These are phyloP conservation scores for Pocota personata DNA, from an alignment of 2,888 invertebrate genomes.

Conservation along the genomic window DNA sequence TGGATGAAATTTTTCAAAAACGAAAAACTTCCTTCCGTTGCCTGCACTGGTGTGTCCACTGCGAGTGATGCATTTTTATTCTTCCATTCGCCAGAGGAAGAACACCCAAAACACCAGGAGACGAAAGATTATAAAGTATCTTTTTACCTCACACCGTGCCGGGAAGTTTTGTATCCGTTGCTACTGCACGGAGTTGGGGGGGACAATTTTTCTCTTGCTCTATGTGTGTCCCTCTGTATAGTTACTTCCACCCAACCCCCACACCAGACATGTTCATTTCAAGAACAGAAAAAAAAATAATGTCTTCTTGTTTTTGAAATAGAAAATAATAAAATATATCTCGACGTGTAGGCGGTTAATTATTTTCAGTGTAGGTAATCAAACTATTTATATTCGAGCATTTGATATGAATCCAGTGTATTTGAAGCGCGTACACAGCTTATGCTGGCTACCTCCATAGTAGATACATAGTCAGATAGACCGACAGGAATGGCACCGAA, in stretches of 20 bases:
- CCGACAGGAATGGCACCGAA: neutral
- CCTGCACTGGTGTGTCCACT: conserved; percentile 16
- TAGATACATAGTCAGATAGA: conserved; percentile 1
- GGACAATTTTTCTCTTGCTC: conserved; percentile 42
- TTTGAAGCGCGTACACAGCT: conserved; percentile 56
- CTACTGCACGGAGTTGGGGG: conserved; percentile 32
- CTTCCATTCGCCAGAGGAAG: neutral
- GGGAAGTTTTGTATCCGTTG: conserved; percentile 35
- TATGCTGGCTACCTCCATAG: conserved; percentile 20
- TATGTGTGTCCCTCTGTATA: conserved; percentile 6
- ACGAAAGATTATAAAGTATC: conserved; percentile 44
- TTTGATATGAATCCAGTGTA: conserved; percentile 65
- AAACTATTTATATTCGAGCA: conserved; percentile 74
- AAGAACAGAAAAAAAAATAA: conserved; percentile 10
- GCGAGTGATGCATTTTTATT: conserved; percentile 35
- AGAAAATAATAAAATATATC: conserved; percentile 73
- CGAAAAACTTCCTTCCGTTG: conserved; percentile 26
- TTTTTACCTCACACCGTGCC: conserved; percentile 50
- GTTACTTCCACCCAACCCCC: conserved; percentile 13
- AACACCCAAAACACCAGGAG: conserved; percentile 11
- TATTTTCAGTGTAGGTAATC: conserved; percentile 75
- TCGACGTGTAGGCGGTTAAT: conserved; percentile 74
- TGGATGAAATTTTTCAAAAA: conserved; percentile 22
- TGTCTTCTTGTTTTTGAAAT: conserved; percentile 68
- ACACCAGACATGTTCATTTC: neutral